Evolutionary conservation across 1,140 invertebrate species (phyloP).

Genomic region (Tigriopus japonicus): DNA sequence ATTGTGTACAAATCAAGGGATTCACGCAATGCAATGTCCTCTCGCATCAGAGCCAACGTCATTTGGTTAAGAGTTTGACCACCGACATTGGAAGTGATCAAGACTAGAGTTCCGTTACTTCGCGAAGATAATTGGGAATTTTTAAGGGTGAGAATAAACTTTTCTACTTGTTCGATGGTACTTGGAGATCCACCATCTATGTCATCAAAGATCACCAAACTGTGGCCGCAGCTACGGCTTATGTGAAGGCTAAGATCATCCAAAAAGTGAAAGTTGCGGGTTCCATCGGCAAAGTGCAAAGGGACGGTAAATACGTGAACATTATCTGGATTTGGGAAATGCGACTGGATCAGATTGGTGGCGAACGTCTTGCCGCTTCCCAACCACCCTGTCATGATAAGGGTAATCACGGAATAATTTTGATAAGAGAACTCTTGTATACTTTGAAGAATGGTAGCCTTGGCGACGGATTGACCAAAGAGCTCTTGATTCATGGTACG

Average conservation of each 20-base stretch:
- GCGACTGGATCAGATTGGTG: too few relatives aligned
- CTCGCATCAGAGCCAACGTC: neutral
- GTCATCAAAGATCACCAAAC: slow-evolving; percentile 6
- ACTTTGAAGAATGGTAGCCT: too few relatives aligned
- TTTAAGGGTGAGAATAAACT: neutral
- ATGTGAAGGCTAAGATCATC: slow-evolving; percentile 3
- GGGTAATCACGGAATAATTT: too few relatives aligned
- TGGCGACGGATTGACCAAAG: neutral
- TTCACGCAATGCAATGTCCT: neutral
- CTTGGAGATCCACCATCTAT: neutral
- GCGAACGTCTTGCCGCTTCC: too few relatives aligned
- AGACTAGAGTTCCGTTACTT: neutral
- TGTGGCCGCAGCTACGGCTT: neutral
- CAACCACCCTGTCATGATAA: too few relatives aligned
- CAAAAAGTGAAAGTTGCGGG: neutral
- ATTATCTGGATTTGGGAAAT: neutral
- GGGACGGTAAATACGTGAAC: neutral
- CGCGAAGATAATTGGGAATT: neutral
- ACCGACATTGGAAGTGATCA: neutral
- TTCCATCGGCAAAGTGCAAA: neutral
- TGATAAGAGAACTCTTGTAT: too few relatives aligned
- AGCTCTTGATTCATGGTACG: neutral
- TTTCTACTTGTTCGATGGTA: neutral
- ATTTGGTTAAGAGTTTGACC: neutral
- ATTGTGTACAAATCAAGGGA: neutral